Conservation (phyloP, 1,140 invertebrate genomes). For the Aricia agestis region DNA sequence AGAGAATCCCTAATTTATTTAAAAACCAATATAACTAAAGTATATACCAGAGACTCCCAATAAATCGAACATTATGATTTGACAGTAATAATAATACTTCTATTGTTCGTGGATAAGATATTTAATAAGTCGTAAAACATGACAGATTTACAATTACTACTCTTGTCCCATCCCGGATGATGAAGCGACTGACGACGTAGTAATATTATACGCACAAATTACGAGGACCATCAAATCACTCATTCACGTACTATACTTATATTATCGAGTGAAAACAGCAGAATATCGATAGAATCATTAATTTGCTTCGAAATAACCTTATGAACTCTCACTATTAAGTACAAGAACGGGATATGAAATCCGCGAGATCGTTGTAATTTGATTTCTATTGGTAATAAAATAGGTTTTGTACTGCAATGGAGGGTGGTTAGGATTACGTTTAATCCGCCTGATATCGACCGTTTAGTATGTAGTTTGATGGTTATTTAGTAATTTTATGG, state of each 20-base stretch:
- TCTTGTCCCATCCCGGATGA: neutral
- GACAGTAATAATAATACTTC: no score
- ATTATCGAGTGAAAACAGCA: slow-evolving; percentile 10
- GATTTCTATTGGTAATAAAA: neutral
- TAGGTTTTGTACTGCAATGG: neutral
- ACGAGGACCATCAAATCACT: neutral
- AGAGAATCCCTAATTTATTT: no score
- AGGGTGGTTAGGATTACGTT: neutral
- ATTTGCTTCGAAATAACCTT: slow-evolving; percentile 20
- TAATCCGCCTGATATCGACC: neutral
- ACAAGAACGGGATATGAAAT: neutral
- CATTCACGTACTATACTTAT: neutral
- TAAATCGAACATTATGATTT: no score
- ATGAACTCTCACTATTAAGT: slow-evolving; percentile 17
- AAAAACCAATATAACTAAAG: no score
- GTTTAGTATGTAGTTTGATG: neutral
- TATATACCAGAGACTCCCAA: no score
- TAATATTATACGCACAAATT: neutral
- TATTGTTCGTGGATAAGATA: no score
- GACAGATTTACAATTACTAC: no score
- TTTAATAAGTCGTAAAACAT: no score
- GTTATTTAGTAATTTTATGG: neutral
- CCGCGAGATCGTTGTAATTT: neutral
- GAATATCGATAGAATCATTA: slow-evolving; percentile 20
- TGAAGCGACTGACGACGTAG: neutral